Evolutionary conservation across 2,797 vertebrate genomes (phyloP).

Genomic region (Vespertilio murinus): DNA sequence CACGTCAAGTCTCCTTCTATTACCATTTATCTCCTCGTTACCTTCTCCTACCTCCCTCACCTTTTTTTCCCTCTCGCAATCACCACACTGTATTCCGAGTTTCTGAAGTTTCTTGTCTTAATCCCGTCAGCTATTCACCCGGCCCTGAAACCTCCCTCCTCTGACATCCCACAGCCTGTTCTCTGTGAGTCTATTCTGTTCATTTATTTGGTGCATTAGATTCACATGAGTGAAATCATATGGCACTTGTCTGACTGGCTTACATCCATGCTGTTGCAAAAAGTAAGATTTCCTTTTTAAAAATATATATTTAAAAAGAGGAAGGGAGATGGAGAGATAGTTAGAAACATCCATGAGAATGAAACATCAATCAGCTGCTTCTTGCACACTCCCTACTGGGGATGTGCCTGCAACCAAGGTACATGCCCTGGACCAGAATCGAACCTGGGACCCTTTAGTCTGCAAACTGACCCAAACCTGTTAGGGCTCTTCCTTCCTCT

Average conservation of each 20-base stretch:
- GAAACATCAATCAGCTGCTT: too few species aligned
- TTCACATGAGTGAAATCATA: neutral
- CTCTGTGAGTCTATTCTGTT: neutral
- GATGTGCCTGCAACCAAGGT: too few species aligned
- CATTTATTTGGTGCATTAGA: neutral
- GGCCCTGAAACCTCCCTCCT: neutral
- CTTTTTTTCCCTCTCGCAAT: neutral
- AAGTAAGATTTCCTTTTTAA: neutral
- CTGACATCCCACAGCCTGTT: neutral
- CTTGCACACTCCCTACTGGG: too few species aligned
- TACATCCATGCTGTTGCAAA: too few species aligned
- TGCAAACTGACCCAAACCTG: too few species aligned
- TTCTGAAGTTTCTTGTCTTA: neutral
- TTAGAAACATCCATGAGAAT: too few species aligned
- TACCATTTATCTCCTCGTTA: neutral
- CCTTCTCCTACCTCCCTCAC: too few species aligned
- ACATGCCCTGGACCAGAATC: too few species aligned
- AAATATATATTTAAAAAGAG: too few species aligned
- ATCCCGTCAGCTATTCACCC: neutral
- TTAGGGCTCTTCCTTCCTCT: too few species aligned
- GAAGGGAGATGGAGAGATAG: too few species aligned
- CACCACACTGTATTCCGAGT: neutral
- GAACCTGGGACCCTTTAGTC: too few species aligned
- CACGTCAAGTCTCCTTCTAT: neutral
- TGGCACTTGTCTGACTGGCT: neutral